Evolutionary conservation across 2,113 vertebrate species (phyloP), one percentile per base, ranked within the genome.

Genomic region (Phylloscopus trochiloides): DNA sequence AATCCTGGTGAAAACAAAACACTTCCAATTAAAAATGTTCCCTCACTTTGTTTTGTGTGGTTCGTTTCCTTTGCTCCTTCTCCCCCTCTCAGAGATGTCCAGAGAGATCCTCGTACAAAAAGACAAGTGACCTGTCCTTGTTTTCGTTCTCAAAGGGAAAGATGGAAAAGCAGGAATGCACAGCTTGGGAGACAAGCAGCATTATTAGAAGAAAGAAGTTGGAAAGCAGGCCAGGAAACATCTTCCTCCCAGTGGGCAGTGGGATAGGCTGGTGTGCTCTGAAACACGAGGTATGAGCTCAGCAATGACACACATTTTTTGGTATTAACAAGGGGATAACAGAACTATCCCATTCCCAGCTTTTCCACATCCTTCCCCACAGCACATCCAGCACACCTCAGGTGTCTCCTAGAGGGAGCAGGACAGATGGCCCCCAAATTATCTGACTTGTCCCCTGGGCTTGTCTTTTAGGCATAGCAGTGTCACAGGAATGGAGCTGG

Each of bases 111-210:
- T 97, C 24, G 29, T 84, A 86, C 92, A 95, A 97, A 97, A 97
- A 97, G 94, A 92, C 92, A 65, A 94, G 95, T 96, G 97, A 98
- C 98, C 96, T 96, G 98, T 97, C 97, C 97, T 98, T 98, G 97
- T 97, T 97, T 98, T 95, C 57, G 3, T 80, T 88, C 94, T 94
- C 91, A 81, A 75, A 91, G 91, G 92, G 87, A 84, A 71, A n/a
- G 86, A 95, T 57, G 59, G 66, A 26, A 78, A 91, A 91, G 61
- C 79, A 74, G 70, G 82, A 80, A 96, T 70, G 65, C 80, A 66
- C 7, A 24, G 80, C 93, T 58, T 55, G 36, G 67, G 58, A 74
- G 55, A 86, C 51, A 82, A 93, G 40, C 29, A 48, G n/a, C 57
- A 57, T 88, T 87, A 57, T 45, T 72, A 8, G 17, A 58, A 55